Base-by-base conservation (phyloP, 2,888 invertebrate genomes). In the Diaphora mendica region DNA sequence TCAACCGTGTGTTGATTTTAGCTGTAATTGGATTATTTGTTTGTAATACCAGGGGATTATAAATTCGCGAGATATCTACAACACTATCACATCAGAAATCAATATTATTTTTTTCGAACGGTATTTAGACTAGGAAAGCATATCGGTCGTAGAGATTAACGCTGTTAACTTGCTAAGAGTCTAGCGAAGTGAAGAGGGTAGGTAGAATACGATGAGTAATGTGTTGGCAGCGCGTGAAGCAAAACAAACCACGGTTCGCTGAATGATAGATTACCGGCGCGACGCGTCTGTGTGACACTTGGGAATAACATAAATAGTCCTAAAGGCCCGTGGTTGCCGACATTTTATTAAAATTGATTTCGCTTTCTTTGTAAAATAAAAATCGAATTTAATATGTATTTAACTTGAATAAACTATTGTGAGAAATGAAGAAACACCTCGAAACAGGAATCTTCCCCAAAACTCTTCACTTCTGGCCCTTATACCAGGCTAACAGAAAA, bases 1-100 rank as follows among this genome's bases (percentile, higher is more conserved):
- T 62, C 81, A 69, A 65, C 20, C 64, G 55, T 64, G 77, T 74
- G 67, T 71, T 68, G 72, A 78, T 73, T 72, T 78, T 73, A 73
- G 51, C 42, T 78, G 17, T 75, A 74, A 80, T 74, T 78, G 72
- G 72, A 62, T 78, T 48, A 82, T 82, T 82, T 78, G 42, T n/a
- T n/a, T n/a, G n/a, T n/a, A n/a, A n/a, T n/a, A n/a, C n/a, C n/a
- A n/a, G n/a, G n/a, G n/a, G 23, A 39, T 48, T 8, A 35, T 59
- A 66, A 39, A 69, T 73, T 73, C 7, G 48, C 33, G n/a, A 33
- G 68, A 33, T 67, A 44, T 48, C n/a, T 44, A 33, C n/a, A 11
- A 44, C 9, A 39, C 23, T 33, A n/a, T 26, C 5, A 30, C 0
- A 30, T 59, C 26, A 62, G 17, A 13, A 55, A 23, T 59, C 4